Evolutionary conservation across 2,113 vertebrate genomes (phyloP).

Genomic region (Alligator mississippiensis): DNA sequence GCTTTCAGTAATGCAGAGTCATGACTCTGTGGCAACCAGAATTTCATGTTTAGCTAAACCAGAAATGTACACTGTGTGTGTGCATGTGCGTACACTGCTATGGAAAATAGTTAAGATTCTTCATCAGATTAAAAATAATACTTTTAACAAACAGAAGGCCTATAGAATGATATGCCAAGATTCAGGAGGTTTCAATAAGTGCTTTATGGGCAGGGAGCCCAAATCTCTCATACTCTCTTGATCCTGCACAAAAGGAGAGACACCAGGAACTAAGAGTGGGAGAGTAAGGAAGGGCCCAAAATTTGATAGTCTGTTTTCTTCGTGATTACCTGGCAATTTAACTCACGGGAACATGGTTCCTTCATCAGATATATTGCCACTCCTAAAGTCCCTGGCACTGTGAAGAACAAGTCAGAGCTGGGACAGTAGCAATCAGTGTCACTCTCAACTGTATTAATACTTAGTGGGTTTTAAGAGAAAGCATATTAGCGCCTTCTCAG

Average conservation of each 20-base stretch:
- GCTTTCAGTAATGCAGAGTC: conserved; percentile 24
- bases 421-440: conserved; percentile 2
- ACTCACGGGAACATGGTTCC: background rate
- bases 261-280: background rate
- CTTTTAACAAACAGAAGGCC: background rate
- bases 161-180: background rate
- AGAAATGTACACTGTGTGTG: background rate
- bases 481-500: background rate
- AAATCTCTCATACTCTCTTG: background rate
- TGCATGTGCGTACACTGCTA: background rate
- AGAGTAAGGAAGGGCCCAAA: background rate
- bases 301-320: conserved; percentile 46
- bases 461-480: background rate
- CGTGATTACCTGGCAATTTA: background rate
- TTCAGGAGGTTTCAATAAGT: background rate
- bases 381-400: background rate
- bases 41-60: background rate
- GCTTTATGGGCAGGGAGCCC: background rate
- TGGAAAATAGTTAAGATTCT: background rate
- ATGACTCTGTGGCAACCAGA: conserved; percentile 3
- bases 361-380: background rate
- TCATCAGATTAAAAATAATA: background rate
- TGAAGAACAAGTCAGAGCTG: background rate
- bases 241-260: conserved; percentile 9
- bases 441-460: background rate